Evolutionary conservation across 2,797 vertebrate species (phyloP), one percentile per base, ranked within the genome.

Genomic region (Nannoperca obscura): DNA sequence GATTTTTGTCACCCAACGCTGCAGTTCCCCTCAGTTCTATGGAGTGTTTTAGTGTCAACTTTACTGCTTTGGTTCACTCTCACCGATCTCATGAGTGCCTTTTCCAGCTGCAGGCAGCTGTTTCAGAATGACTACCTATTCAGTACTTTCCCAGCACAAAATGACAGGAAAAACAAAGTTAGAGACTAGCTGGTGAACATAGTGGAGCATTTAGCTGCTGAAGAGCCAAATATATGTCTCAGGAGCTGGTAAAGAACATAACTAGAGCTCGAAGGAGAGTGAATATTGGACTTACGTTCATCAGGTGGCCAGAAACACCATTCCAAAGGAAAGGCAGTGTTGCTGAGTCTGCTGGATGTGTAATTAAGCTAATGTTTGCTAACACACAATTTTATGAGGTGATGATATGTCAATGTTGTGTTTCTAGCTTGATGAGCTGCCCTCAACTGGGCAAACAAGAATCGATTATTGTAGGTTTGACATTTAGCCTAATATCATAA

Each of bases 1-100:
- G 12, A 59, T n/a, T 71, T 36, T 76, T 60, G 46, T 19, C 34
- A 40, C 30, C 44, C 8, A 34, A 53, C 13, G 50, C 19, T 55
- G 38, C n/a, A 36, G 3, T 30, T 78, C 8, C 1, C 2, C 8
- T 13, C 30, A 24, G 7, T 50, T 50, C 4, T 44, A 17, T 36
- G 6, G 9, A 73, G 47, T 12, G 9, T 12, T 65, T 71, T 36
- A 44, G 34, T 38, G 9, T 17, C 6, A 34, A 46, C 9, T 30
- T 40, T 47, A 8, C 30, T 46, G 7, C 46, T 52, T 34, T 15
- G 11, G 10, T 40, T 67, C 11, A 34, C 10, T 47, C n/a, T 52
- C n/a, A 42, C 7, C 0, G 19, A 1, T 34, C 7, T 44, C 46
- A 50, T 24, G 8, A 24, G 32, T 24, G 22, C 2, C 32, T 68